Evolutionary conservation across 2,113 vertebrate genomes (phyloP).

Genomic region (Trematocara macrostoma): DNA sequence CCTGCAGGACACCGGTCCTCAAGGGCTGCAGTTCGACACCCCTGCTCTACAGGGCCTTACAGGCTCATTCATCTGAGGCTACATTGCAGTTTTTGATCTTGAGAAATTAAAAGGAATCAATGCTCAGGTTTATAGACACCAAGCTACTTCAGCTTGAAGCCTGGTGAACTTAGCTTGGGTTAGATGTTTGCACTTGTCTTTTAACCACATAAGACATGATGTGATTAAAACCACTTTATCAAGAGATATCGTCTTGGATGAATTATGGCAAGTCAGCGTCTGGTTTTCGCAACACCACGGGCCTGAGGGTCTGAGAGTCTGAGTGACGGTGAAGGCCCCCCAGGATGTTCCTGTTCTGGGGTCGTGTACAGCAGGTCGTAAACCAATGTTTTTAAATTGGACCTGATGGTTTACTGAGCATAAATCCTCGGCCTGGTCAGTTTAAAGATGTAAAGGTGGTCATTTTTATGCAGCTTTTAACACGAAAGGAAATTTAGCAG

Average conservation of each 20-base stretch:
- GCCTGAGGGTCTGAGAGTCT: not conserved
- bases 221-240: not conserved
- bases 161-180: not conserved
- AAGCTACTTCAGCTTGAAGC: not conserved
- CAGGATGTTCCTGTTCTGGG: not conserved
- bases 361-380: not conserved
- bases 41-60: not conserved
- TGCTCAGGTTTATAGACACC: not conserved
- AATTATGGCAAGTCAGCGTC: not conserved
- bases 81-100: not conserved
- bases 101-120: not conserved
- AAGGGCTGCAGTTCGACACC: not conserved
- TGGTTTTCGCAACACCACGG: not conserved
- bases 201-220: not conserved
- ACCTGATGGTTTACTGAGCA: not conserved
- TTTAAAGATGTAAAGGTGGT: not conserved
- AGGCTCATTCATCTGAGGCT: not conserved
- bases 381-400: not conserved
- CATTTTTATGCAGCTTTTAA: not conserved
- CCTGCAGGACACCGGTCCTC: not conserved
- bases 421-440: not conserved
- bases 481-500: not conserved
- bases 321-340: not conserved
- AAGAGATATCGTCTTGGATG: not conserved
- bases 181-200: not conserved